phyloP scores from a whole-genome alignment of 2,797 vertebrate species.

The Pseudochirops corinnae region DNA sequence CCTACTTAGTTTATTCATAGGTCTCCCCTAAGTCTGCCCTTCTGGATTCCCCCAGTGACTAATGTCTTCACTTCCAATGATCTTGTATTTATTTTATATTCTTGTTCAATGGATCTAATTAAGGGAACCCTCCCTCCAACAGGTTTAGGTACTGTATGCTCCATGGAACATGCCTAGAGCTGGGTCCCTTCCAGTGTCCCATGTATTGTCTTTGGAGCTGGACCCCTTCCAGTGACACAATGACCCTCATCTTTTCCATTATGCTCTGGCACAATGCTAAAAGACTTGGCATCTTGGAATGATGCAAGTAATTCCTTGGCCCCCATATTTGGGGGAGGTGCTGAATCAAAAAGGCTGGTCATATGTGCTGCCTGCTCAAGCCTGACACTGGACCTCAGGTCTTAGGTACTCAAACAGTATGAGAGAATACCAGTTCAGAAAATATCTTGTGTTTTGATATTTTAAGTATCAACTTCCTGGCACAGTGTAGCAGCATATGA shows the following conservation, averaged over 20 bases:
- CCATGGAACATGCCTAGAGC: not conserved
- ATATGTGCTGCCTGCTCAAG: not conserved
- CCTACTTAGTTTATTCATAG: not conserved
- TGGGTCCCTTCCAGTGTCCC: not conserved
- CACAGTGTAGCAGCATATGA: not conserved
- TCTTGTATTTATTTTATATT: not conserved
- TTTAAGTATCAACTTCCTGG: not conserved
- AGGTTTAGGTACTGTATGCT: not conserved
- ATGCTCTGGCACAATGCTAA: not conserved
- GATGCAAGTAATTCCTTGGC: not conserved
- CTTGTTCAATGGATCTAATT: not conserved
- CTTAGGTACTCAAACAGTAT: not conserved
- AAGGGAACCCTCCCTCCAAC: not conserved
- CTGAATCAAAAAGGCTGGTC: not conserved
- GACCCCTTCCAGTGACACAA: not conserved
- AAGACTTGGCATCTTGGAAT: not conserved
- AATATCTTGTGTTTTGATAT: not conserved
- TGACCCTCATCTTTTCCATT: not conserved
- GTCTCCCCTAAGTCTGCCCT: not conserved
- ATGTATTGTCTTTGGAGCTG: not conserved
- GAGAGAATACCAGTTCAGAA: not conserved
- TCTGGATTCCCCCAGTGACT: not conserved
- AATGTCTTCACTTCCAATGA: not conserved
- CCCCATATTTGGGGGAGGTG: not conserved
- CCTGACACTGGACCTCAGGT: not conserved